A percentile compares a stretch with the other conserved stretches of the same genome.
Evolutionary conservation across 2,797 vertebrate species (phyloP).

Genomic region (Siniperca undulata): DNA sequence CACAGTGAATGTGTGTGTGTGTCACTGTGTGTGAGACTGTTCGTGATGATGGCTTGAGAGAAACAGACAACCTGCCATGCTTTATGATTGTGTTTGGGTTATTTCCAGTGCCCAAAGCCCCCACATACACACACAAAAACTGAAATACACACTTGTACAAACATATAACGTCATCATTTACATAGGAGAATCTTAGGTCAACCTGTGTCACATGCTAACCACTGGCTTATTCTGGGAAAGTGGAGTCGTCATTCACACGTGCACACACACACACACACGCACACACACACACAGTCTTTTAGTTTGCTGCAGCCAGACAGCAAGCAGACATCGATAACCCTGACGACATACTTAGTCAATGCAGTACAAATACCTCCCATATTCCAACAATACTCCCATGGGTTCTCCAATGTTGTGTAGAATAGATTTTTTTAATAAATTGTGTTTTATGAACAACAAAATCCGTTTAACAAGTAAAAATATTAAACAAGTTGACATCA

Average conservation of each 20-base stretch:
- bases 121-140: constrained; percentile 1
- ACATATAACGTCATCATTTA: constrained; percentile 28
- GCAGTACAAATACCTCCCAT: not conserved
- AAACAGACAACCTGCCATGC: constrained; percentile 34
- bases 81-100: constrained; percentile 46
- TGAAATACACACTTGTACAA: constrained; percentile 10
- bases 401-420: not conserved
- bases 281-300: not conserved
- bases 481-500: not conserved
- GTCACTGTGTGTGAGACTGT: constrained; percentile 9
- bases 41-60: constrained; percentile 27
- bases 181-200: constrained; percentile 19
- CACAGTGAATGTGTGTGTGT: not conserved
- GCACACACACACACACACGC: constrained; percentile 17
- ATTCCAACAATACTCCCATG: not conserved
- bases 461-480: not conserved
- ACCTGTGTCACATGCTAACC: constrained; percentile 30
- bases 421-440: not conserved
- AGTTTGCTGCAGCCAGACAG: constrained; percentile 8
- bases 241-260: constrained; percentile 22
- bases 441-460: not conserved
- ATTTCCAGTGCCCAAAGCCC: constrained; percentile 22
- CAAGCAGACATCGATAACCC: constrained; percentile 9
- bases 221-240: constrained; percentile 23
- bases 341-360: constrained; percentile 3